Evolutionary conservation across 1,140 invertebrate genomes (phyloP).

Genomic region (Varroa destructor): DNA sequence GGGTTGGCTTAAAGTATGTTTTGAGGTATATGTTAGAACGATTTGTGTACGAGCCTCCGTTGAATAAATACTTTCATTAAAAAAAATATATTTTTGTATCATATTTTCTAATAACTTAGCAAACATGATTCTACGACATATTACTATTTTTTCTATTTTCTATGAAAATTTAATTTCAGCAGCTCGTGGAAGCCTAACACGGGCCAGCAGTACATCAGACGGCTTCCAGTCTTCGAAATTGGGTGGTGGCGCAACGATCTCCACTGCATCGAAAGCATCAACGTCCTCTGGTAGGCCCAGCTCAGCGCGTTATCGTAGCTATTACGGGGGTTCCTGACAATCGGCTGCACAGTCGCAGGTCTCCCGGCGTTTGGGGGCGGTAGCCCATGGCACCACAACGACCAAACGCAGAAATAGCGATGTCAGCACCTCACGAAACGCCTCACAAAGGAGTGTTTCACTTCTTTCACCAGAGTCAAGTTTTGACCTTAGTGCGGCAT

Average conservation of each 20-base stretch:
- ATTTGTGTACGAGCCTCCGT: background rate
- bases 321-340: slow-evolving; percentile 5
- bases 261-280: background rate
- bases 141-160: too few species aligned
- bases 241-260: background rate
- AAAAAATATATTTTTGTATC: background rate
- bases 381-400: background rate
- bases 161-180: background rate
- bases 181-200: slow-evolving; percentile 11
- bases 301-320: slow-evolving; percentile 1
- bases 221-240: background rate
- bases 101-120: too few species aligned
- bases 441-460: background rate
- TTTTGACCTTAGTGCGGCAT: background rate
- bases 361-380: slow-evolving; percentile 9
- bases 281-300: background rate
- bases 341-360: background rate
- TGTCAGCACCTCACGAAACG: background rate
- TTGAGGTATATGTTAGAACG: background rate
- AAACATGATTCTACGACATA: too few species aligned
- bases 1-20: background rate
- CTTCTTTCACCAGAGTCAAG: background rate
- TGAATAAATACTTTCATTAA: background rate
- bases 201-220: slow-evolving; percentile 5
- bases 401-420: background rate